phyloP scores from a whole-genome alignment of 2,888 invertebrate genomes.

The Eumerus sabulonum region DNA sequence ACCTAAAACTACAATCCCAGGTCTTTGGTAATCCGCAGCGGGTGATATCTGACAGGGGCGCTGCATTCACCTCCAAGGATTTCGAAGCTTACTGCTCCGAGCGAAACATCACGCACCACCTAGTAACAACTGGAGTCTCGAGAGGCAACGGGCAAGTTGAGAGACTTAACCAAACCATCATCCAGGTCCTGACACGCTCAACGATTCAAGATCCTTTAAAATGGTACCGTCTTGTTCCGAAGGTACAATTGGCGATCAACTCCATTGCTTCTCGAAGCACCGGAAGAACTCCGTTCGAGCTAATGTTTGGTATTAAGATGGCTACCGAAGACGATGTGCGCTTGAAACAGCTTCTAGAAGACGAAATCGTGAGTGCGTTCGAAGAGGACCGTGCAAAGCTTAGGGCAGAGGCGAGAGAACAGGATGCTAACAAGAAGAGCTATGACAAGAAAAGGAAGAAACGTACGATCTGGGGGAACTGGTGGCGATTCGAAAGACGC shows the following conservation, averaged over 20 bases:
- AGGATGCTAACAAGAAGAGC: constrained; percentile 63
- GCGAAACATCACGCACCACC: constrained; percentile 26
- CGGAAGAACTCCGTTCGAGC: constrained; percentile 47
- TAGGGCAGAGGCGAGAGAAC: constrained; percentile 50
- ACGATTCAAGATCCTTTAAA: constrained; percentile 44
- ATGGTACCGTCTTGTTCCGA: constrained; percentile 44
- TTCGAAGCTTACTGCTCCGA: constrained; percentile 68
- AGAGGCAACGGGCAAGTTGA: constrained; percentile 50
- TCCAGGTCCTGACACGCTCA: constrained; percentile 49
- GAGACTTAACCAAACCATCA: constrained; percentile 26
- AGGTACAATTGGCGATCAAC: constrained; percentile 40
- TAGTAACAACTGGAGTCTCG: constrained; percentile 26
- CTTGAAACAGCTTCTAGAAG: constrained; percentile 26
- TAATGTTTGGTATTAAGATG: constrained; percentile 57
- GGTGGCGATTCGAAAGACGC: constrained; percentile 46
- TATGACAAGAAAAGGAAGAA: constrained; percentile 39
- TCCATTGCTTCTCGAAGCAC: constrained; percentile 44
- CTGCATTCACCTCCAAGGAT: constrained; percentile 74
- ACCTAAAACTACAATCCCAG: constrained; percentile 71
- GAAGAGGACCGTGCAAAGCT: constrained; percentile 37
- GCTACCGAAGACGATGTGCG: constrained; percentile 11
- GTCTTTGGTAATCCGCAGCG: constrained; percentile 74
- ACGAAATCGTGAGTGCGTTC: constrained; percentile 27
- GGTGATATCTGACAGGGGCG: constrained; percentile 74
- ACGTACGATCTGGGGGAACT: constrained; percentile 37